A percentile compares a stretch with the other conserved stretches of the same genome.
Conservation (phyloP, 2,113 vertebrate species). For the Agapornis roseicollis region DNA sequence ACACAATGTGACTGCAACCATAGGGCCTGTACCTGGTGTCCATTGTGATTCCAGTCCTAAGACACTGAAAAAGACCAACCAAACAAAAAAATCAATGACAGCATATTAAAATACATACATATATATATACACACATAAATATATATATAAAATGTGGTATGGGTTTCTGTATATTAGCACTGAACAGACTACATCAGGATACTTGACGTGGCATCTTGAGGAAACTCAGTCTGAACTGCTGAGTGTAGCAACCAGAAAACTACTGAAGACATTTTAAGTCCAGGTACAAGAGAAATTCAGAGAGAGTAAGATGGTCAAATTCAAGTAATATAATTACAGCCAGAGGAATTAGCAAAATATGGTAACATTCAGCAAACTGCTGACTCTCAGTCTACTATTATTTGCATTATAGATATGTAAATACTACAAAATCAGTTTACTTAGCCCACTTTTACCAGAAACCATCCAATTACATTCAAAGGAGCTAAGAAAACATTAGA, state of each 20-base stretch:
- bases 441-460: background rate
- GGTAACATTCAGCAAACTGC: background rate
- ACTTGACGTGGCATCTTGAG: background rate
- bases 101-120: background rate
- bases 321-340: background rate
- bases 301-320: background rate
- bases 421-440: background rate
- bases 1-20: rapidly evolving
- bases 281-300: background rate
- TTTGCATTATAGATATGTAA: background rate
- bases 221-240: background rate
- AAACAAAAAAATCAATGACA: background rate
- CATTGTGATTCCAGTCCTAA: background rate
- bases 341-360: background rate
- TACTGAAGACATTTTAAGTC: background rate
- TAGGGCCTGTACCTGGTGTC: background rate
- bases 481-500: background rate
- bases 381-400: background rate
- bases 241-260: background rate
- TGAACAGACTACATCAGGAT: background rate
- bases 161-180: background rate
- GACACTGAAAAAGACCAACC: background rate
- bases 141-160: background rate
- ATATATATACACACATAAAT: background rate
- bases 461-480: background rate